Conservation (phyloP, 1,140 invertebrate genomes). For the Hyles vespertilio region DNA sequence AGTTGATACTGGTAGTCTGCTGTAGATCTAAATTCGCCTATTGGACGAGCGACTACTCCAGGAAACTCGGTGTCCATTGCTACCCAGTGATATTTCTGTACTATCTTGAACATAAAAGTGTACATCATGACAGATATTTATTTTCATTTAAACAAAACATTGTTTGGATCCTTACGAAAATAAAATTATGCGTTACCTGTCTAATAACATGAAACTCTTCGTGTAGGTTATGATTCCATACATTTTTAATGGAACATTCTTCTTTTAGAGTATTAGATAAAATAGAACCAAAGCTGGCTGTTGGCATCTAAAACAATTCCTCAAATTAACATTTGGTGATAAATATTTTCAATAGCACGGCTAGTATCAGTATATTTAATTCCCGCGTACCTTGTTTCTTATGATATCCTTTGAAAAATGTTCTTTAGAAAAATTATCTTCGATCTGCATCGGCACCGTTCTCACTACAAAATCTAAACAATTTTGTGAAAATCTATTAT, state of each 20-base stretch:
- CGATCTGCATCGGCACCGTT: no score
- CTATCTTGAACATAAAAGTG: constrained; percentile 75
- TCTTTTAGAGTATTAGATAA: constrained; percentile 79
- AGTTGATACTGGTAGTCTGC: constrained; percentile 98
- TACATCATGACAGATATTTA: no score
- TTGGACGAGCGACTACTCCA: constrained; percentile 96
- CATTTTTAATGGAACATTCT: constrained; percentile 96
- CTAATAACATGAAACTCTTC: constrained; percentile 97
- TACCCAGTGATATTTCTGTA: constrained; percentile 96
- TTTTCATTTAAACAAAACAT: no score
- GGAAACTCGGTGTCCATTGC: constrained; percentile 99
- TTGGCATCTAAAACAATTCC: constrained; percentile 54
- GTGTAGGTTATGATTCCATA: constrained; percentile 97
- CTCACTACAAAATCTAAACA: constrained; percentile 12
- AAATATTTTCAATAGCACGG: no score
- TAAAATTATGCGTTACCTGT: constrained; percentile 70
- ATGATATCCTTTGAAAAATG: no score
- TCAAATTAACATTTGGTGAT: no score
- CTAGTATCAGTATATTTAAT: no score
- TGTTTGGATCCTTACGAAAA: no score
- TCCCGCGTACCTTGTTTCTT: no score
- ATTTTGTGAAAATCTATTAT: not conserved
- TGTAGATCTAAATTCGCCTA: constrained; percentile 96
- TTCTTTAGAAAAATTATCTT: no score
- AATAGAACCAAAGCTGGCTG: constrained; percentile 58